Evolutionary conservation across 2,888 invertebrate genomes (phyloP).

Genomic region (Acanthosepion pharaonis): DNA sequence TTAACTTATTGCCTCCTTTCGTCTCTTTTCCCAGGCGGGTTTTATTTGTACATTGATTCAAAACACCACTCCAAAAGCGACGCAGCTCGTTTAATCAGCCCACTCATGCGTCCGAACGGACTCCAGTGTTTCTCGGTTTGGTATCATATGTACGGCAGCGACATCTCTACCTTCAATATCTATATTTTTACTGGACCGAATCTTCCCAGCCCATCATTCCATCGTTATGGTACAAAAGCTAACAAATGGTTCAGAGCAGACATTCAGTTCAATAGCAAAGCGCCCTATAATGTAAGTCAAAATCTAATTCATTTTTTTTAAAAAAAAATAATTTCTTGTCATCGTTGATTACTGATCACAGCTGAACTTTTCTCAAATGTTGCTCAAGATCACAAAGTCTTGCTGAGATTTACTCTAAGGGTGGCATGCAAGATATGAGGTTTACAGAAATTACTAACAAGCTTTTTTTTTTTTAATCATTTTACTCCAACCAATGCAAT

Average conservation of each 20-base stretch:
- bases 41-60: conserved; percentile 64
- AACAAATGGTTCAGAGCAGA: conserved; percentile 66
- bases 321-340: no score
- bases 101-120: conserved; percentile 52
- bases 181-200: conserved; percentile 59
- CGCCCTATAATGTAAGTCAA: conserved; percentile 33
- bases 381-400: no score
- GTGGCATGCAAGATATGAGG: no score
- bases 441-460: no score
- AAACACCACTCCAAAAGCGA: conserved; percentile 58
- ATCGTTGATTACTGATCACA: no score
- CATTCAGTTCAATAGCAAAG: conserved; percentile 49
- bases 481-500: no score
- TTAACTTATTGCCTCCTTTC: neutral
- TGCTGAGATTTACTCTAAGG: no score
- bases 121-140: conserved; percentile 65
- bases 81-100: conserved; percentile 62
- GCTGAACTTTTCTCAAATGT: no score
- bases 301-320: neutral
- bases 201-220: conserved; percentile 55
- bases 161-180: conserved; percentile 64
- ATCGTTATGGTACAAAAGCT: conserved; percentile 58
- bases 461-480: no score
- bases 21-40: conserved; percentile 52
- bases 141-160: conserved; percentile 70